Evolutionary conservation across 2,797 vertebrate species (phyloP).

Genomic region (Balearica regulorum): DNA sequence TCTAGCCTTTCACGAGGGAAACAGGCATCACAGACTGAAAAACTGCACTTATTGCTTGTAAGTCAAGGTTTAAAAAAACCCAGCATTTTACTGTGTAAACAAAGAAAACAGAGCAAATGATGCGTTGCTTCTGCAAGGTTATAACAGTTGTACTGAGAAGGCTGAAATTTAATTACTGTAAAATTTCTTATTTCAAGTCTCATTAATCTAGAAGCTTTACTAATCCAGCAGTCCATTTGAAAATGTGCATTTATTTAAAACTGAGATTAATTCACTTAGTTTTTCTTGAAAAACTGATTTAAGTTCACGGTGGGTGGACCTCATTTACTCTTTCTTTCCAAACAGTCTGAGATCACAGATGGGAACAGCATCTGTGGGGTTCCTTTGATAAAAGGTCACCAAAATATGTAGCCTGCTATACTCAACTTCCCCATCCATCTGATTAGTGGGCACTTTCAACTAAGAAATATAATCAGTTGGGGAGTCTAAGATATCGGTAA

Average conservation of each 20-base stretch:
- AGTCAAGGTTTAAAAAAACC: not conserved
- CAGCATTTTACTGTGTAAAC: not conserved
- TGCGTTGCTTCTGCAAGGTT: not conserved
- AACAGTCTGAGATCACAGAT: not conserved
- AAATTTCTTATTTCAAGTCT: conserved; percentile 47
- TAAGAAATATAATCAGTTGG: not conserved
- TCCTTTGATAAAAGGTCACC: not conserved
- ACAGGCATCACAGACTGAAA: not conserved
- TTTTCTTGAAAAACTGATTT: not conserved
- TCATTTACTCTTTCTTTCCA: not conserved
- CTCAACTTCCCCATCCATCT: not conserved
- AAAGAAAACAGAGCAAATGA: not conserved
- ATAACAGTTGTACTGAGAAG: conserved; percentile 5
- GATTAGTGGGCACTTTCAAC: not conserved
- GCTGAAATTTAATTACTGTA: conserved; percentile 34
- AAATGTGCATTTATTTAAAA: not conserved
- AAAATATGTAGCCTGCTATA: not conserved
- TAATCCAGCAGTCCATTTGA: not conserved
- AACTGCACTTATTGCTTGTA: not conserved
- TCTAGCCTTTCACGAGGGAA: not conserved
- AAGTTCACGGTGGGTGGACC: not conserved
- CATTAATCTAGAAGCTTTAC: conserved; percentile 25
- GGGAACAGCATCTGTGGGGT: not conserved
- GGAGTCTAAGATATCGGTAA: not conserved
- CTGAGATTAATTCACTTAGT: not conserved